Percentiles rank a stretch among this genome's conserved stretches.
Evolutionary conservation across 2,113 vertebrate species (phyloP).

Genomic region (Poicephalus gulielmi): DNA sequence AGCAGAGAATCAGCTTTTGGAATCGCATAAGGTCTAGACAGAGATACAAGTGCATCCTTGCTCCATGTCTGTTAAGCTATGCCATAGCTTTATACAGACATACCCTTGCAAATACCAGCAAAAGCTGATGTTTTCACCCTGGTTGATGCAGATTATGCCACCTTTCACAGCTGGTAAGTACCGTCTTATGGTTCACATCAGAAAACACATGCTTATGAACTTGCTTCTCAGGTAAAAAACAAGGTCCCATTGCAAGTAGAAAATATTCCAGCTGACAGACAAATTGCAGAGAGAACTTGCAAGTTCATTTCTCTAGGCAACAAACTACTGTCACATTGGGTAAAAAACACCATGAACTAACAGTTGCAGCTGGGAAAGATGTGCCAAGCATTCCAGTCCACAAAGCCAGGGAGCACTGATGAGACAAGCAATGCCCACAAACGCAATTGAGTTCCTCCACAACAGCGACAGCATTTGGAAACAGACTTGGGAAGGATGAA

Average conservation of each 20-base stretch:
- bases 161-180: not conserved
- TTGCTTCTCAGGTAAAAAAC: not conserved
- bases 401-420: not conserved
- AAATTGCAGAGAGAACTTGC: not conserved
- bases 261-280: not conserved
- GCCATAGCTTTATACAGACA: not conserved
- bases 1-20: not conserved
- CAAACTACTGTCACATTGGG: not conserved
- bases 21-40: not conserved
- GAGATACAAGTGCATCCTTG: not conserved
- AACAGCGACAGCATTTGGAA: not conserved
- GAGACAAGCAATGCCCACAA: not conserved
- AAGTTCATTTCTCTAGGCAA: not conserved
- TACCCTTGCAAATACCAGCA: not conserved
- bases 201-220: not conserved
- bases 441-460: not conserved
- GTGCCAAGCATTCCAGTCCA: not conserved
- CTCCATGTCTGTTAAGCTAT: not conserved
- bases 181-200: not conserved
- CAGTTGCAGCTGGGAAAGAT: not conserved
- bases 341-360: not conserved
- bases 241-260: not conserved
- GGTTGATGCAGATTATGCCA: fast-evolving
- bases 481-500: not conserved
- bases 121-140: not conserved